A percentile compares a stretch with the other conserved stretches of the same genome.
Conservation (phyloP, 1,140 invertebrate genomes). For the Frieseomelitta varia region DNA sequence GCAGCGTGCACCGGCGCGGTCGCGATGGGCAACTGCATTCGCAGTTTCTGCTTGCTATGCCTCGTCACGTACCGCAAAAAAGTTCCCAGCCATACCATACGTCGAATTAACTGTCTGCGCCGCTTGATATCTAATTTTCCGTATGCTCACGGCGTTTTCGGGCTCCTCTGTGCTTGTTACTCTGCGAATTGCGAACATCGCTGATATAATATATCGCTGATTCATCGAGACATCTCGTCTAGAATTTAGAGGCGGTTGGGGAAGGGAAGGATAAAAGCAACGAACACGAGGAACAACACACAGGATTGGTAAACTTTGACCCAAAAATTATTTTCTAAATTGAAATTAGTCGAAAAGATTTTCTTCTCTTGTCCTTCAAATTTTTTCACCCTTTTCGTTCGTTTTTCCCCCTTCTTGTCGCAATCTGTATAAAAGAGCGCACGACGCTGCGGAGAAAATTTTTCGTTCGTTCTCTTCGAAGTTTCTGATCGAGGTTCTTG, state of each 20-base stretch:
- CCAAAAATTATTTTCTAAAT: too few species aligned
- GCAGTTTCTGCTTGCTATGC: constrained; percentile 45
- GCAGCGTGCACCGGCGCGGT: constrained; percentile 35
- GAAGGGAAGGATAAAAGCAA: too few species aligned
- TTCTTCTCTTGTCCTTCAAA: too few species aligned
- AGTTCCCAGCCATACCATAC: constrained; percentile 51
- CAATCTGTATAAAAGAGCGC: too few species aligned
- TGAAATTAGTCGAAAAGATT: too few species aligned
- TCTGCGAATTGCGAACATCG: neutral
- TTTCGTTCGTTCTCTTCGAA: neutral
- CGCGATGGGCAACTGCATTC: constrained; percentile 40
- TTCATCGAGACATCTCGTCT: neutral
- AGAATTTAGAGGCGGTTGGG: neutral
- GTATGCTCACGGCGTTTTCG: constrained; percentile 43
- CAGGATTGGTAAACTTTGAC: too few species aligned
- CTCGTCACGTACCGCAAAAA: constrained; percentile 62
- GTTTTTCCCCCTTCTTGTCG: too few species aligned
- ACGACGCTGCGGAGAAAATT: too few species aligned
- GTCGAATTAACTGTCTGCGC: constrained; percentile 60
- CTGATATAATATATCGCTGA: neutral
- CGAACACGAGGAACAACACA: neutral
- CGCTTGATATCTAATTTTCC: constrained; percentile 55
- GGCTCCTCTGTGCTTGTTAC: neutral
- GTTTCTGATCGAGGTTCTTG: neutral
- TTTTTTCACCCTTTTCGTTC: too few species aligned